phyloP scores from a whole-genome alignment of 2,888 invertebrate species.

The Pimpla rufipes region DNA sequence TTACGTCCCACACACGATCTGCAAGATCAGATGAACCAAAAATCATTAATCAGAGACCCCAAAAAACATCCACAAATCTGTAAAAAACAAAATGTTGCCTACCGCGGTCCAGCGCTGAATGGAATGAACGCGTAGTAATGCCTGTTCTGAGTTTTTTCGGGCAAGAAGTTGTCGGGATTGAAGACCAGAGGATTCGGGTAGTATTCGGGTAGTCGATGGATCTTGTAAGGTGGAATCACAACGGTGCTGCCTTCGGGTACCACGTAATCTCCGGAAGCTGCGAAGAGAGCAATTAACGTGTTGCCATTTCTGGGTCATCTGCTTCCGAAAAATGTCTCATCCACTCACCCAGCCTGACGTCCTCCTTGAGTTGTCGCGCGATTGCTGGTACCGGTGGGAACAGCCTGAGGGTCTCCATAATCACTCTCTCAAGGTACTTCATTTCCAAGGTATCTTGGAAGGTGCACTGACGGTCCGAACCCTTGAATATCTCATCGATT shows the following conservation, averaged over 20 bases:
- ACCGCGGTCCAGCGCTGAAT: constrained; percentile 93
- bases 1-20: constrained; percentile 90
- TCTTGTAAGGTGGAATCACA: constrained; percentile 88
- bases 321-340: neutral
- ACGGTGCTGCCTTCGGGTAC: constrained; percentile 91
- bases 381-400: constrained; percentile 93
- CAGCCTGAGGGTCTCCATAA: constrained; percentile 93
- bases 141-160: constrained; percentile 91
- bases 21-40: constrained; percentile 46
- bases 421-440: constrained; percentile 93
- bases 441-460: constrained; percentile 94
- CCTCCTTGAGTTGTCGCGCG: constrained; percentile 90
- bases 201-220: constrained; percentile 90
- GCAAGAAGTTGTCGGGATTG: constrained; percentile 94
- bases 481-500: constrained; percentile 91
- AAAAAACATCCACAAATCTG: neutral
- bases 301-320: neutral
- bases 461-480: constrained; percentile 91
- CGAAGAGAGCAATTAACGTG: constrained; percentile 62
- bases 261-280: constrained; percentile 88
- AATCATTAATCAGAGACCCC: neutral
- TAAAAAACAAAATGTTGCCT: constrained; percentile 57
- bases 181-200: constrained; percentile 92
- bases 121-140: constrained; percentile 94
- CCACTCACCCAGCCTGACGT: constrained; percentile 89